These are phyloP conservation scores for Chlamydotis undulata DNA, from an alignment of 2,113 vertebrate genomes.

Conservation along the genomic window DNA sequence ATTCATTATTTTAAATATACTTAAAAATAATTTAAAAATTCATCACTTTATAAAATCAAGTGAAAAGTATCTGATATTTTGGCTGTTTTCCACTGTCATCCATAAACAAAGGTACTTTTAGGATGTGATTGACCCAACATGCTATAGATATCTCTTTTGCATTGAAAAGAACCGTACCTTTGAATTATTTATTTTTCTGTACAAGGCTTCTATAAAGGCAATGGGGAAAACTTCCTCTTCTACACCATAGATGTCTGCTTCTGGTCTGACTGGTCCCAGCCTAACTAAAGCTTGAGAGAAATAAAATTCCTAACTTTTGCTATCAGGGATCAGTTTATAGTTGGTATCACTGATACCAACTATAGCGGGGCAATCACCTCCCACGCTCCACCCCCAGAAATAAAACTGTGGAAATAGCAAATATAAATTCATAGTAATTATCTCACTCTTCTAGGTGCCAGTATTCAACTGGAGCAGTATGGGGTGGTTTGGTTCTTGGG, in stretches of 20 bases:
- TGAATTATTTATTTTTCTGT: not conserved
- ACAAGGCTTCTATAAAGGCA: not conserved
- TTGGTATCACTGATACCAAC: not conserved
- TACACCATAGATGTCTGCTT: not conserved
- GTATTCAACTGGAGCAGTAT: not conserved
- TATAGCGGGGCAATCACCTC: not conserved
- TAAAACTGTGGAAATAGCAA: not conserved
- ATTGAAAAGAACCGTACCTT: not conserved
- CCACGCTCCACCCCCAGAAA: rapidly evolving
- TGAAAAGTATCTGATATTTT: not conserved
- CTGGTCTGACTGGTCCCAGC: not conserved
- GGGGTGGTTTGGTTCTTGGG: not conserved
- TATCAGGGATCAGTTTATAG: not conserved
- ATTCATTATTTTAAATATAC: not conserved
- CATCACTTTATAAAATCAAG: not conserved
- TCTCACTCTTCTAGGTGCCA: not conserved
- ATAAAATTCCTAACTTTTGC: not conserved
- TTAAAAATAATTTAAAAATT: not conserved
- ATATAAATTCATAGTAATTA: not conserved
- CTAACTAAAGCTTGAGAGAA: not conserved
- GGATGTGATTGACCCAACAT: not conserved
- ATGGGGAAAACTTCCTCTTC: not conserved
- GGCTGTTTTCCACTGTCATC: not conserved
- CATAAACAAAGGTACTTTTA: not conserved
- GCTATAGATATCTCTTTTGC: not conserved